Percentiles rank a stretch among this genome's conserved stretches.
These are phyloP conservation scores for Resseliella maxima DNA, from an alignment of 2,888 invertebrate species.

Conservation along the genomic window DNA sequence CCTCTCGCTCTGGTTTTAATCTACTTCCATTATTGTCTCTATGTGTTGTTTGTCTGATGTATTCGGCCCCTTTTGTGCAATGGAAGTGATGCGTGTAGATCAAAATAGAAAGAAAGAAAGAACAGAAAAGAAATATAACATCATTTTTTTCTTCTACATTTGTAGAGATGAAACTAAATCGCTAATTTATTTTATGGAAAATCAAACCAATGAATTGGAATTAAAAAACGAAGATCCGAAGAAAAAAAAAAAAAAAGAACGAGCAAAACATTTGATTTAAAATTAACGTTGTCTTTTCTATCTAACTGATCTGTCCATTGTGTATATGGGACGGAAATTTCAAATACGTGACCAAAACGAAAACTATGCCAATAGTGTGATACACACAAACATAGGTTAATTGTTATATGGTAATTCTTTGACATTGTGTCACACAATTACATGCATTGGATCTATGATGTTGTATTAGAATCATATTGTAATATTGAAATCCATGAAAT, in stretches of 20 bases:
- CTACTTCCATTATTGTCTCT: background rate
- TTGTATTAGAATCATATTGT: background rate
- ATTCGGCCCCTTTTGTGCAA: background rate
- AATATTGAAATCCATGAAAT: conserved; percentile 21
- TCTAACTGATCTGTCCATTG: conserved; percentile 21
- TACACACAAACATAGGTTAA: background rate
- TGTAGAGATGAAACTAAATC: background rate
- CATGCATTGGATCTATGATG: background rate
- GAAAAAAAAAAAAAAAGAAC: background rate
- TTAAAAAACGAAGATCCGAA: background rate
- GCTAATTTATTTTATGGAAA: conserved; percentile 17
- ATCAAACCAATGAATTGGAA: conserved; percentile 26
- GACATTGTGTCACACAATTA: conserved; percentile 44
- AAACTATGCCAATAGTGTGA: background rate
- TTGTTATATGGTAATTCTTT: conserved; percentile 2
- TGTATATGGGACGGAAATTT: conserved; percentile 18
- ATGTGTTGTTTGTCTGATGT: background rate
- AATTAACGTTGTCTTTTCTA: background rate
- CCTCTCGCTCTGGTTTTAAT: conserved; percentile 37
- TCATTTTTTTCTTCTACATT: background rate
- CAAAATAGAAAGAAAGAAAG: background rate
- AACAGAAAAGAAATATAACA: background rate
- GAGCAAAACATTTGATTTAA: background rate
- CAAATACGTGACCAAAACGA: conserved; percentile 30
- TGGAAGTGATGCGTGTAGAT: conserved; percentile 45